Evolutionary conservation across 2,888 invertebrate genomes (phyloP), one percentile per base, ranked within the genome.

Genomic region (Neoascia interrupta): DNA sequence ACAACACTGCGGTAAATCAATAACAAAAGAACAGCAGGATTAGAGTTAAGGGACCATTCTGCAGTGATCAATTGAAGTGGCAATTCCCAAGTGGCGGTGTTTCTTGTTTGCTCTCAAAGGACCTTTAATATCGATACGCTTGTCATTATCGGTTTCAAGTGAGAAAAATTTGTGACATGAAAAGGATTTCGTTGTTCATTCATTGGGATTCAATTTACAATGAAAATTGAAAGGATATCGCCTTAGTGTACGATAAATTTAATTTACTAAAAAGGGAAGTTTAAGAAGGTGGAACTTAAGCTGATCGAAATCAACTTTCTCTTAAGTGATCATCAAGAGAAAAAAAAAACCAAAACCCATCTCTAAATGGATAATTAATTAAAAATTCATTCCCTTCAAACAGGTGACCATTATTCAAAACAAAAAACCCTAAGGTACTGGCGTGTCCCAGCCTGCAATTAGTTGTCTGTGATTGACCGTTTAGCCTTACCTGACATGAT

Each of bases 401-500:
- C 64, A 76, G 64, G 58, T 58, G 64, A 72, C 64, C 76, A 76
- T 76, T 72, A 47, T 10, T 76, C 53, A 64, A 60, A 75, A 13
- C 18, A 19, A 43, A 45, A 37, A 56, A 37, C 26, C 11, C 15
- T 10, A 53, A 19, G n/a, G n/a, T 19, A 3, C 11, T 19, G 10
- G 31, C 53, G 18, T 37, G 4, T 31, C 43, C 34, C 58, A 47
- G n/a, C 43, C 79, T 51, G 19, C 73, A 68, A 79, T 79, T 79
- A 73, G 79, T 61, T 73, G 53, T 51, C 53, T 73, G 68, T 73
- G 79, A 79, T 79, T 66, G 79, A 73, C 66, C 79, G 66, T 79
- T 76, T 68, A 73, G 54, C 54, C 49, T 63, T 39, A 16, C 36
- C 79, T 73, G 66, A n/a, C 43, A 56, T 19, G 47, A 68, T 79